phyloP scores from a whole-genome alignment of 2,888 invertebrate genomes.

The Mycalesis mineus region DNA sequence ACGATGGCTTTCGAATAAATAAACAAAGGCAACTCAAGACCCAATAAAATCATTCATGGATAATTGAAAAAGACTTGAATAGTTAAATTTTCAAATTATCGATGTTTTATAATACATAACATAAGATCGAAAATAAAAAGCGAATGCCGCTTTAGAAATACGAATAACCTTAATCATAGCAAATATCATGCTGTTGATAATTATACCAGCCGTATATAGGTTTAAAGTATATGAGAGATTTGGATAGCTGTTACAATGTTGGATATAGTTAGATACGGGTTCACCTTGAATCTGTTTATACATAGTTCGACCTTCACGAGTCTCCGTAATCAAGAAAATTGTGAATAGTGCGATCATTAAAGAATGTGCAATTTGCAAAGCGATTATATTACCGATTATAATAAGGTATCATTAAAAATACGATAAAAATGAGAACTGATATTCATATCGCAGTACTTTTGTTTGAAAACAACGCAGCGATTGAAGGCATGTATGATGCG shows the following conservation, averaged over 20 bases:
- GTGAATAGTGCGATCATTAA: not conserved
- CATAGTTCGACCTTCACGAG: not conserved
- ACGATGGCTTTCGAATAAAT: too few relatives aligned
- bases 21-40: too few relatives aligned
- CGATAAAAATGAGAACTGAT: too few relatives aligned
- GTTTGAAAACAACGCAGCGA: not conserved
- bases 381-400: not conserved
- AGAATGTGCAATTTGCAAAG: slow-evolving; percentile 3
- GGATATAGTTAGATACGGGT: slow-evolving; percentile 1
- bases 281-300: slow-evolving; percentile 5
- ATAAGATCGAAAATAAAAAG: too few relatives aligned
- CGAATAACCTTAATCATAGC: too few relatives aligned
- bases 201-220: not conserved
- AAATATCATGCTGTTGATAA: not conserved
- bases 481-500: not conserved
- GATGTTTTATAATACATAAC: too few relatives aligned
- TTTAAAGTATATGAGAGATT: not conserved
- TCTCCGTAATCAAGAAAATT: slow-evolving; percentile 4
- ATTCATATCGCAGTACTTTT: not conserved
- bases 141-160: too few relatives aligned
- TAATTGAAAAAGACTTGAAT: too few relatives aligned
- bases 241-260: not conserved
- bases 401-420: not conserved
- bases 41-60: too few relatives aligned
- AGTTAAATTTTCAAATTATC: too few relatives aligned